Percentiles rank a stretch among this genome's conserved stretches.
Evolutionary conservation across 2,113 vertebrate species (phyloP).

Genomic region (Gila orcuttii): DNA sequence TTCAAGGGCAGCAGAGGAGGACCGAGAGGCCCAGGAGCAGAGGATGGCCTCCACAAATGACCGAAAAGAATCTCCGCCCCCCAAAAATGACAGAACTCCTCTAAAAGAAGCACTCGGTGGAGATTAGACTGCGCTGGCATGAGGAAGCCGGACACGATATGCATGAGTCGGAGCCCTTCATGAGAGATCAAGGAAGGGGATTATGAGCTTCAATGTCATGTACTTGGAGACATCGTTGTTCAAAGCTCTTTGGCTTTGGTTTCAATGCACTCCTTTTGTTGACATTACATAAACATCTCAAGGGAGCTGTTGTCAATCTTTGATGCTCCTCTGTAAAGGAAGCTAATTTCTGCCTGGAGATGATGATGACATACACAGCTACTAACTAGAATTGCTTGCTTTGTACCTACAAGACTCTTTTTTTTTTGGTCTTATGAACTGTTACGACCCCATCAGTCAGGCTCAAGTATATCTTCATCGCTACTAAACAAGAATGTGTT

Average conservation of each 20-base stretch:
- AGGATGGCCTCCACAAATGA: background rate
- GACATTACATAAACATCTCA: conserved; percentile 46
- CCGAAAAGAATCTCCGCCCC: background rate
- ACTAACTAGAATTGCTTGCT: background rate
- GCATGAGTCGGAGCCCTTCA: conserved; percentile 28
- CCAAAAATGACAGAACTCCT: background rate
- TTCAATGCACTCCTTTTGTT: conserved; percentile 40
- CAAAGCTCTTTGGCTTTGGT: conserved; percentile 40
- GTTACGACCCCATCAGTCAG: background rate
- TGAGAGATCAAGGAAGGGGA: conserved; percentile 48
- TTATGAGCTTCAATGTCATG: conserved; percentile 52
- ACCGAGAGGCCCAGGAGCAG: conserved; percentile 17
- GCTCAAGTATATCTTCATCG: conserved; percentile 1
- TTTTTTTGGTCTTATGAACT: background rate
- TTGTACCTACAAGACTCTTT: conserved; percentile 10
- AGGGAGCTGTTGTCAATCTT: conserved; percentile 31
- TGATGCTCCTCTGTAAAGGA: conserved; percentile 23
- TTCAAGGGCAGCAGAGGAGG: conserved; percentile 45
- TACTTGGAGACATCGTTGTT: conserved; percentile 45
- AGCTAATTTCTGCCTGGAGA: conserved; percentile 26
- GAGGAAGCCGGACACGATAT: conserved; percentile 19
- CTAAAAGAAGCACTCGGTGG: background rate
- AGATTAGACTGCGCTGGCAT: conserved; percentile 14
- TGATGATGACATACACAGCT: background rate
- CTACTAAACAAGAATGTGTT: background rate